phyloP scores from a whole-genome alignment of 1,140 invertebrate genomes.

The Macrobrachium nipponense region DNA sequence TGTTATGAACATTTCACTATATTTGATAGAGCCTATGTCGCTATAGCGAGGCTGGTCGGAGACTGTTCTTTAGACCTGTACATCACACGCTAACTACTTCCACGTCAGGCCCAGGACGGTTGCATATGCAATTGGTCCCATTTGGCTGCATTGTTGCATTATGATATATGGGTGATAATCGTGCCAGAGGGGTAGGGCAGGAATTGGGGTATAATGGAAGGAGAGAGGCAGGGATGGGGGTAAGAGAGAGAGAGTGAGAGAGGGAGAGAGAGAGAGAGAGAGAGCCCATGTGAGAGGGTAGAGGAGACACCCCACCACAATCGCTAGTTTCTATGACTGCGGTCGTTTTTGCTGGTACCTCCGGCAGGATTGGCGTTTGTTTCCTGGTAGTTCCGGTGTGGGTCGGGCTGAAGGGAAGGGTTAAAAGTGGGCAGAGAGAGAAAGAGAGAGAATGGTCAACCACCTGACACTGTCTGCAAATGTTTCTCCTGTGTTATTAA shows the following conservation, averaged over 20 bases:
- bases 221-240: not conserved
- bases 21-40: too few relatives aligned
- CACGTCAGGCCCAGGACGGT: slow-evolving; percentile 53
- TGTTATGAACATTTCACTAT: too few relatives aligned
- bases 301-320: too few relatives aligned
- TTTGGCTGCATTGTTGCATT: slow-evolving; percentile 58
- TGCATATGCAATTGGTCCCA: slow-evolving; percentile 57
- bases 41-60: not conserved
- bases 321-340: slow-evolving; percentile 17
- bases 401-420: not conserved
- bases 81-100: slow-evolving; percentile 54
- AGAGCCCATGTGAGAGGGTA: too few relatives aligned
- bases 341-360: not conserved
- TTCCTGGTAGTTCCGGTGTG: not conserved
- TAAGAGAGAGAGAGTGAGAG: too few relatives aligned
- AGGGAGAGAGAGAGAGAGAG: too few relatives aligned
- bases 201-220: not conserved
- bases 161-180: slow-evolving; percentile 58
- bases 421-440: not conserved
- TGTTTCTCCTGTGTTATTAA: too few relatives aligned
- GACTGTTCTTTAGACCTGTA: slow-evolving; percentile 12
- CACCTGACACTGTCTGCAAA: slow-evolving; percentile 1
- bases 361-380: not conserved
- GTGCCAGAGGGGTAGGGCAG: not conserved
- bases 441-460: not conserved